Conservation (phyloP, 2,797 vertebrate genomes). For the Enteromius mattozi region DNA sequence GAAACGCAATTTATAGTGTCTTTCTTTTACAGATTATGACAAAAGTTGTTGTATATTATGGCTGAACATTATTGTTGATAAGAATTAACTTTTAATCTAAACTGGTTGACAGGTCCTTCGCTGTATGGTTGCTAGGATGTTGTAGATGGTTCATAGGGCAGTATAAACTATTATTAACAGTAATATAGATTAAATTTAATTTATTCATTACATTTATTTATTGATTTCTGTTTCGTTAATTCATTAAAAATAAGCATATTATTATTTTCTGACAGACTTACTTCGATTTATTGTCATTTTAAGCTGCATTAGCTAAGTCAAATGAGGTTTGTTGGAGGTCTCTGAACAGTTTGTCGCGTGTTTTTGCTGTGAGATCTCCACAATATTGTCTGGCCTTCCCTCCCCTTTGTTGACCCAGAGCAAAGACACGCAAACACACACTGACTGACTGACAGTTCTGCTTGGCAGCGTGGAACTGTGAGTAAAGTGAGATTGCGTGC, state of each 20-base stretch:
- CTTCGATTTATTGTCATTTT: background rate
- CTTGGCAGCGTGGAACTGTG: background rate
- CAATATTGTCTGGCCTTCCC: background rate
- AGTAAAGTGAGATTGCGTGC: constrained; percentile 2
- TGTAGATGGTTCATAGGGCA: background rate
- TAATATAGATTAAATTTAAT: background rate
- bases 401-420: constrained; percentile 18
- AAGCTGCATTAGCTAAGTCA: background rate
- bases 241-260: background rate
- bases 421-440: constrained; percentile 1
- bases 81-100: background rate
- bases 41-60: background rate
- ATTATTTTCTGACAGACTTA: background rate
- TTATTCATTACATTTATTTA: background rate
- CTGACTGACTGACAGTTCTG: constrained; percentile 27
- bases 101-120: background rate
- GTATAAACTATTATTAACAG: background rate
- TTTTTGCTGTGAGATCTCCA: background rate
- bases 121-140: background rate
- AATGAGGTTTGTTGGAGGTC: background rate
- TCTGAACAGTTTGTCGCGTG: constrained; percentile 1
- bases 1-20: background rate
- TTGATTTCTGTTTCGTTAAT: background rate
- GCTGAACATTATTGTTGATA: background rate
- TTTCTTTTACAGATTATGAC: background rate